Conservation (phyloP, 1,140 invertebrate genomes). For the Acromyrmex charruanus region DNA sequence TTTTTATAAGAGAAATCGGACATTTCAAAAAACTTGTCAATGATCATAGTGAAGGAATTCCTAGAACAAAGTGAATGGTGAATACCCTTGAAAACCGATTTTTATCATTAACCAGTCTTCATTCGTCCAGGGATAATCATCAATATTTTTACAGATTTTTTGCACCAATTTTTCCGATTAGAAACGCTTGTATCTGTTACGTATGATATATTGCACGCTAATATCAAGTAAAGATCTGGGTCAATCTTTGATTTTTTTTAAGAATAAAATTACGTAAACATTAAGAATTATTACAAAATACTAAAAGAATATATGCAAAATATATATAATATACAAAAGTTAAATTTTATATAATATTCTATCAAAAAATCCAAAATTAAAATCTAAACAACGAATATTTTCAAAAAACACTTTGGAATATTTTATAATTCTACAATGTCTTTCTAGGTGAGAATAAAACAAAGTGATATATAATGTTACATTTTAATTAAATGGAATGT, state of each 20-base stretch:
- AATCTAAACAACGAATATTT: neutral
- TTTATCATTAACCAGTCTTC: conserved; percentile 64
- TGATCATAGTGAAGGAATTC: conserved; percentile 48
- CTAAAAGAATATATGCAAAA: neutral
- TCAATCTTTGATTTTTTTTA: neutral
- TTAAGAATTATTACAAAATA: neutral
- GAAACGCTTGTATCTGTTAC: conserved; percentile 4
- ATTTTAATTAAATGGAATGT: neutral
- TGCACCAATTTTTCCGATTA: conserved; percentile 26
- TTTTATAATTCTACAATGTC: neutral
- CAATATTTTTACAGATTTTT: conserved; percentile 59
- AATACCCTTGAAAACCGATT: conserved; percentile 54
- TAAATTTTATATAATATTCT: conserved; percentile 6
- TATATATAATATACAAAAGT: neutral
- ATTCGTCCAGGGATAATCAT: conserved; percentile 56
- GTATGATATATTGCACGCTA: neutral
- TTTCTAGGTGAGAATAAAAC: neutral
- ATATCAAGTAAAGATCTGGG: neutral
- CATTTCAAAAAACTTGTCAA: conserved; percentile 28
- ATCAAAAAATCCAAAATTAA: neutral
- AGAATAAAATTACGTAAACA: neutral
- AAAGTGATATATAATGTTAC: too few species aligned
- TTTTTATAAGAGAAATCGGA: neutral
- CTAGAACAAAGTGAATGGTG: conserved; percentile 13
- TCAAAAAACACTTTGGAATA: neutral